Evolutionary conservation across 2,797 vertebrate genomes (phyloP).

Genomic region (Lagocephalus sceleratus): DNA sequence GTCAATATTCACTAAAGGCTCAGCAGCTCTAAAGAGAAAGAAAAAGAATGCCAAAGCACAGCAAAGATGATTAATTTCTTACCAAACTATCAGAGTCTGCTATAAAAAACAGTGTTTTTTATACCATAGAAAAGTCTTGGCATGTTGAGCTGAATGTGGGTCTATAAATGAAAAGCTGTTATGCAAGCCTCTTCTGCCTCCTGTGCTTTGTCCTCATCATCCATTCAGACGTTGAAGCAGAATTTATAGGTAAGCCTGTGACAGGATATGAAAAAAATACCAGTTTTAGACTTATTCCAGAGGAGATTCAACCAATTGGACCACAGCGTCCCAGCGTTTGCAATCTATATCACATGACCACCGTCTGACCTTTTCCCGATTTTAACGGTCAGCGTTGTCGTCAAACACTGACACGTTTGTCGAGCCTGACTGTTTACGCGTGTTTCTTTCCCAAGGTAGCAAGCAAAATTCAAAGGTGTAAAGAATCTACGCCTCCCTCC

Average conservation of each 20-base stretch:
- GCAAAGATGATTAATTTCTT: not conserved
- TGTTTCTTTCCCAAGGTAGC: conserved; percentile 9
- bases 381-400: conserved; percentile 6
- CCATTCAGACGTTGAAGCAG: conserved; percentile 7
- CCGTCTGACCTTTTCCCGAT: conserved; percentile 18
- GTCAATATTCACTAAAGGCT: too few relatives aligned
- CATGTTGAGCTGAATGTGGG: conserved; percentile 44
- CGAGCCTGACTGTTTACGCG: conserved; percentile 2
- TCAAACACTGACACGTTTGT: conserved; percentile 10
- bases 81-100: too few relatives aligned
- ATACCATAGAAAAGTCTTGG: conserved; percentile 38
- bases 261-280: conserved; percentile 4
- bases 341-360: conserved; percentile 21
- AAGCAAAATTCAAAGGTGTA: conserved; percentile 29
- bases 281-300: conserved; percentile 14
- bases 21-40: not conserved
- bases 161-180: conserved; percentile 61
- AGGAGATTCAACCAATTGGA: not conserved
- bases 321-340: conserved; percentile 4
- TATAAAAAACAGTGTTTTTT: conserved; percentile 13
- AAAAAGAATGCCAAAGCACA: not conserved
- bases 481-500: conserved; percentile 11
- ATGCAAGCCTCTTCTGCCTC: conserved; percentile 50
- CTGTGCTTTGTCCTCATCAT: conserved; percentile 19
- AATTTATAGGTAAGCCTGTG: conserved; percentile 7